Evolutionary conservation across 2,888 invertebrate species (phyloP).

Genomic region (Caradrina clavipalpis): DNA sequence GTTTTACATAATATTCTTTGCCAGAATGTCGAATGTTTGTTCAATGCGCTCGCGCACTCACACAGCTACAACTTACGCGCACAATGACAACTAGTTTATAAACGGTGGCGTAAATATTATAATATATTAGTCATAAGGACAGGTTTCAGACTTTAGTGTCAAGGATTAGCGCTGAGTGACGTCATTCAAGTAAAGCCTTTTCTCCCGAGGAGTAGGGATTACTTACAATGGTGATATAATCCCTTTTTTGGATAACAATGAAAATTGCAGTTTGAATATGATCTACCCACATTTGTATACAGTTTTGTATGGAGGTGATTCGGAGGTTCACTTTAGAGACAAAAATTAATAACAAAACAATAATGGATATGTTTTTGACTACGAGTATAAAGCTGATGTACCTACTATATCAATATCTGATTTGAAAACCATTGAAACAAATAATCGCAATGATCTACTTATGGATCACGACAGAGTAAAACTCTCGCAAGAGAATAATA

Average conservation of each 20-base stretch:
- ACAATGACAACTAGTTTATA: conserved; percentile 17
- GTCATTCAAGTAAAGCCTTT: conserved; percentile 41
- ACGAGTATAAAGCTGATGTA: no score
- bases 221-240: not conserved
- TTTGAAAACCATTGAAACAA: not conserved
- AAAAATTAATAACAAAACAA: not conserved
- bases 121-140: conserved; percentile 59
- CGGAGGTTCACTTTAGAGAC: conserved; percentile 16
- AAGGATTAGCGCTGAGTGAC: conserved; percentile 55
- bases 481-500: not conserved
- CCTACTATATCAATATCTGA: not conserved
- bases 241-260: conserved; percentile 13
- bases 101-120: conserved; percentile 46
- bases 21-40: conserved; percentile 57
- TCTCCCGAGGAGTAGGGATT: conserved; percentile 1
- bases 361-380: not conserved
- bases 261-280: not conserved
- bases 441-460: not conserved
- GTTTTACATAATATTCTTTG: conserved; percentile 59
- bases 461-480: no score
- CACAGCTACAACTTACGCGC: conserved; percentile 25
- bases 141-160: conserved; percentile 61
- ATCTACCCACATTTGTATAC: not conserved
- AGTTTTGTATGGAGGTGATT: conserved; percentile 21
- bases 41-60: conserved; percentile 46